Evolutionary conservation across 2,888 invertebrate genomes (phyloP), one percentile per base, ranked within the genome.

Genomic region (Alloplasta piceator): DNA sequence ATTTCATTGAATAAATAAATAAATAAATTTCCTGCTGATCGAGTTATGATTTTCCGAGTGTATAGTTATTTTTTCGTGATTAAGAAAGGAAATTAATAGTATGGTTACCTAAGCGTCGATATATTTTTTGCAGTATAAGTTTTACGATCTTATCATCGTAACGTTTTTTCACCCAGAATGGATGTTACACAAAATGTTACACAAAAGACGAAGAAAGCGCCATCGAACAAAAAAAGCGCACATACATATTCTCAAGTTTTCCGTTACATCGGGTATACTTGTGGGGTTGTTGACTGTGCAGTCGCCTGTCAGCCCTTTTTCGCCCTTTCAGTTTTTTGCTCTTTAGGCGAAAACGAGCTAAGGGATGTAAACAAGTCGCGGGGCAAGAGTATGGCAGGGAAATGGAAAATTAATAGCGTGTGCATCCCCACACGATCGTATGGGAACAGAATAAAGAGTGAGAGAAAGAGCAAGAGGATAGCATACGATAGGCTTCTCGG

Each of bases 301-400:
- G 64, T 80, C 50, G 70, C 81, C 78, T 67, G 82, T 84, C 80
- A 80, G 77, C 79, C 73, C 61, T 82, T 78, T 77, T 83, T 77
- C 60, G 26, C 67, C 46, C 72, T 41, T 58, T 63, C 50, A 12
- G n/a, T 58, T 61, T 66, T 76, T 72, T 55, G 63, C 73, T 71
- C 63, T 39, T 55, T 67, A 46, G 56, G 67, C 55, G 48, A 43
- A 64, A 72, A 41, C 16, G 50, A 60, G 58, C 66, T 64, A 75
- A 79, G 71, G 68, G 78, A 71, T 43, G 63, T 75, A 61, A 68
- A 67, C 41, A 52, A 74, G 77, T 12, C 16, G 52, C 56, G 72
- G 46, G 6, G 16, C 43, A 3, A 16, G n/a, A 6, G 46, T 9
- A 38, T n/a, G n/a, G n/a, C n/a, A n/a, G n/a, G 16, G 16, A 14